Conservation (phyloP, 2,888 invertebrate species). For the Caenorhabditis doughertyi region DNA sequence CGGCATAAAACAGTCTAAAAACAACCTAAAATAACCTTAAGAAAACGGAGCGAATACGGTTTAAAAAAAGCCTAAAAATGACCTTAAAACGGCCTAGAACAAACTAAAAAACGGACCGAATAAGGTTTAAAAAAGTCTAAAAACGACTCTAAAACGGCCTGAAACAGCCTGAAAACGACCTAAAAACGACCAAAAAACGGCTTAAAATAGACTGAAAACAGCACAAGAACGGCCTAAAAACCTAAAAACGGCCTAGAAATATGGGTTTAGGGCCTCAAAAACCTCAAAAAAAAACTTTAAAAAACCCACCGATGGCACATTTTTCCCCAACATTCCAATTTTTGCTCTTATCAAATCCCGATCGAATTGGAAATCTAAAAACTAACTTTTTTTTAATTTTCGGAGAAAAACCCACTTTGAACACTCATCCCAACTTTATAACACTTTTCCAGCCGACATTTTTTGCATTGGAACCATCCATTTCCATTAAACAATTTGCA, state of each 20-base stretch:
- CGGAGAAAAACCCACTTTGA: background rate
- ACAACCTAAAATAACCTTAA: too few species aligned
- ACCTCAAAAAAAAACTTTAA: background rate
- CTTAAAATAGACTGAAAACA: too few species aligned
- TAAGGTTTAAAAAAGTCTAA: too few species aligned
- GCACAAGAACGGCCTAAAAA: too few species aligned
- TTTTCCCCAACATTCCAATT: background rate
- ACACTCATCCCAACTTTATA: constrained; percentile 18
- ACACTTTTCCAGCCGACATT: constrained; percentile 13
- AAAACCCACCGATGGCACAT: constrained; percentile 1
- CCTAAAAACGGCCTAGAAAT: too few species aligned
- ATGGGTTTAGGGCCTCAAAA: background rate
- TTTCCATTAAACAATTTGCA: constrained; percentile 42
- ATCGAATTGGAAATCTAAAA: constrained; percentile 33
- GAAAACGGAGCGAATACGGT: too few species aligned
- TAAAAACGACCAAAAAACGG: too few species aligned
- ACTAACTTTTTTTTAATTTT: background rate
- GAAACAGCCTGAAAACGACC: background rate
- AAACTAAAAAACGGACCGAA: too few species aligned
- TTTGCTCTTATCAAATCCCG: constrained; percentile 4
- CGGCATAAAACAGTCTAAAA: too few species aligned
- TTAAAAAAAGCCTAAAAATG: too few species aligned
- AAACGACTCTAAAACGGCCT: background rate
- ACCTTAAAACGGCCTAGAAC: background rate
- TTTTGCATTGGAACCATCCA: constrained; percentile 27